Base-by-base conservation (phyloP, 2,888 invertebrate species). In the Octodonta nipae region DNA sequence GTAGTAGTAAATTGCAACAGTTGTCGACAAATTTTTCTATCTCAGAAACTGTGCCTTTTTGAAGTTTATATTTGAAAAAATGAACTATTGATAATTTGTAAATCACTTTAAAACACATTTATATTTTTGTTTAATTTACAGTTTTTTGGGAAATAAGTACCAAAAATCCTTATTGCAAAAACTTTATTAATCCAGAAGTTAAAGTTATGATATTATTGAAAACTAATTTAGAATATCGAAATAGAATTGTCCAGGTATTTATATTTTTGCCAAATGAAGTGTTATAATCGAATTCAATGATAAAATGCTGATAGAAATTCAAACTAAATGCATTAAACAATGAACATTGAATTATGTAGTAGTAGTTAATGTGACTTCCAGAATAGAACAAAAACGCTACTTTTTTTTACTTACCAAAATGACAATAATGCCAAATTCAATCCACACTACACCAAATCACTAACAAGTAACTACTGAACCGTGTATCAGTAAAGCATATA, bases 401-500 rank as follows among this genome's bases (percentile, higher is more conserved):
- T 11, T 22, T 22, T 10, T 11, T 3, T 22, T 22, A 3, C 22
- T 11, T 22, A 3, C 22, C 22, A 10, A n/a, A 11, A 22, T 22
- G 3, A n/a, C 11, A 10, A n/a, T 11, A 10, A n/a, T 11, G 22
- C 22, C 11, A 2, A 22, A 22, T 10, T 11, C 22, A 3, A 3
- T 22, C 22, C n/a, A 4, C 22, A 22, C 22, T 22, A n/a, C 22
- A 4, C 22, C n/a, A 10, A 22, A 3, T 4, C 22, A n/a, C 22
- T 6, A 20, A 6, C 20, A 11, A 22, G 22, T 22, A 22, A 22
- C 22, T 11, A 11, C 11, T 11, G 22, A 22, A 4, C n/a, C 22
- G 22, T 22, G 22, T 22, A 22, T 22, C 22, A 22, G 10, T 22
- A n/a, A n/a, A n/a, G n/a, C n/a, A n/a, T n/a, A n/a, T n/a, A n/a